A percentile compares a stretch with the other conserved stretches of the same genome.
phyloP scores from a whole-genome alignment of 2,888 invertebrate genomes.

The Ochropacha duplaris region DNA sequence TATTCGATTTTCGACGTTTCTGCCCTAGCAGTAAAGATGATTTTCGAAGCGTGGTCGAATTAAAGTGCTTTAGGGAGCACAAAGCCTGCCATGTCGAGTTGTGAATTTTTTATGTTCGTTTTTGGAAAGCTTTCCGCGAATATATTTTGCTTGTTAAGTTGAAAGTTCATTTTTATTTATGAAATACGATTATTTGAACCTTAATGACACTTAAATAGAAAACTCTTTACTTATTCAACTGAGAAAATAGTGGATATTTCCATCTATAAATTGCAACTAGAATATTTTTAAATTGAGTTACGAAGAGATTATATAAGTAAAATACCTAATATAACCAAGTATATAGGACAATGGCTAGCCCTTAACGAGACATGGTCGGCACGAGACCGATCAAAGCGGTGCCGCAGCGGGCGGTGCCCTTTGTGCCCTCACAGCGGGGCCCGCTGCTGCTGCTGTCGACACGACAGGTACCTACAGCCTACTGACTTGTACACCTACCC shows the following conservation, averaged over 20 bases:
- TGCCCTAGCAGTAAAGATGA: not conserved
- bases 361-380: not conserved
- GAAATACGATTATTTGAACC: not conserved
- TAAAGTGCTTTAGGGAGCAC: slow-evolving; percentile 6
- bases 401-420: slow-evolving; percentile 6
- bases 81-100: slow-evolving; percentile 26
- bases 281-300: too few species aligned
- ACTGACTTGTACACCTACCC: not conserved
- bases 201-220: too few species aligned
- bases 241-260: too few species aligned
- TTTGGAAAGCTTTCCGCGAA: slow-evolving; percentile 42
- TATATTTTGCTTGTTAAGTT: slow-evolving; percentile 19
- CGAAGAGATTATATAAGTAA: too few species aligned
- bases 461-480: slow-evolving; percentile 7
- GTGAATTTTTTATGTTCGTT: slow-evolving; percentile 56
- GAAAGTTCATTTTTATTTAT: slow-evolving; percentile 8
- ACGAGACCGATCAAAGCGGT: slow-evolving; percentile 6
- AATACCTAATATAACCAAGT: not conserved
- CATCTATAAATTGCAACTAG: too few species aligned
- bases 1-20: slow-evolving; percentile 1
- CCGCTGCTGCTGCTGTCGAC: too few species aligned
- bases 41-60: not conserved
- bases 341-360: not conserved
- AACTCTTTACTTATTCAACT: too few species aligned
- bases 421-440: slow-evolving; percentile 7